phyloP scores from a whole-genome alignment of 1,140 invertebrate genomes.

The Bombus cullumanus region DNA sequence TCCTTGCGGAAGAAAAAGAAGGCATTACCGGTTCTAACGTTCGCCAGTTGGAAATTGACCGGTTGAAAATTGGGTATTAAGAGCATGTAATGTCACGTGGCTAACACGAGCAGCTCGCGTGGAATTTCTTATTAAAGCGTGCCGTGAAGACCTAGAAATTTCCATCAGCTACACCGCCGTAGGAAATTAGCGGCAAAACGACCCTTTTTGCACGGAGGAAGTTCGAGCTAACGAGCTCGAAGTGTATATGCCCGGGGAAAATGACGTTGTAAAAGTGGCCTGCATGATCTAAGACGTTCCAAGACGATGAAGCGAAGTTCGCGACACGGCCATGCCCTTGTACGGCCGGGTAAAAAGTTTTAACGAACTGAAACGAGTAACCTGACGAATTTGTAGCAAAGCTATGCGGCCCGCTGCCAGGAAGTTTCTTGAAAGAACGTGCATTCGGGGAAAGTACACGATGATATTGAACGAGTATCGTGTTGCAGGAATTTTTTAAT shows the following conservation, averaged over 20 bases:
- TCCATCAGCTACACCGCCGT: conserved; percentile 7
- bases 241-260: neutral
- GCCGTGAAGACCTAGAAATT: conserved; percentile 26
- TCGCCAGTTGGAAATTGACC: conserved; percentile 36
- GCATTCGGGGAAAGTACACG: neutral
- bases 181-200: conserved; percentile 43
- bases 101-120: neutral
- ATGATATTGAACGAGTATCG: neutral
- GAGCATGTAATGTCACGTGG: conserved; percentile 33
- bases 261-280: conserved; percentile 15
- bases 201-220: neutral
- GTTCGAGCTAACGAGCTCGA: conserved; percentile 20
- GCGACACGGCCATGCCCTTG: neutral
- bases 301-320: neutral
- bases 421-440: neutral
- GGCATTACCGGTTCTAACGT: conserved; percentile 6
- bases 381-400: conserved; percentile 9
- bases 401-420: neutral
- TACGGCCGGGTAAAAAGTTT: neutral
- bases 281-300: neutral
- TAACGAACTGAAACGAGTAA: neutral
- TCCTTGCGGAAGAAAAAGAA: neutral
- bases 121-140: conserved; percentile 43
- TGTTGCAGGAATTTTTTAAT: neutral
- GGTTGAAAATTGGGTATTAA: conserved; percentile 45